Percentiles rank a stretch among this genome's conserved stretches.
phyloP scores from a whole-genome alignment of 2,113 vertebrate species.

The Thermophis baileyi region DNA sequence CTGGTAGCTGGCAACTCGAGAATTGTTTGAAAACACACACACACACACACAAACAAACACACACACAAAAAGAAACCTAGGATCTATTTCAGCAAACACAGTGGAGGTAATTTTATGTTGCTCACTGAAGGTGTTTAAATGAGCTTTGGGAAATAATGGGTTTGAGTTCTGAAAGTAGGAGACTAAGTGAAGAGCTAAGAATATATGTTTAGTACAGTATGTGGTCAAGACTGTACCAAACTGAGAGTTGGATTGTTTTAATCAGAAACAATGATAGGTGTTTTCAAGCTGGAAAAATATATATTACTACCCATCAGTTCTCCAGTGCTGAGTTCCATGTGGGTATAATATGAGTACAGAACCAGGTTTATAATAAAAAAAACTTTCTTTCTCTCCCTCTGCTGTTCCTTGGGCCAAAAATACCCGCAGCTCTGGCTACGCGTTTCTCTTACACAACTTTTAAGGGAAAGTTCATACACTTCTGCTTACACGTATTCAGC shows the following conservation, averaged over 20 bases:
- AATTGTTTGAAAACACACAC: slow-evolving; percentile 41
- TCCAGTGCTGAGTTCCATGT: slow-evolving; percentile 26
- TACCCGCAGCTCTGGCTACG: slow-evolving; percentile 22
- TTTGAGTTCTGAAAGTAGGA: slow-evolving; percentile 57
- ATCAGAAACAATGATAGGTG: slow-evolving; percentile 63
- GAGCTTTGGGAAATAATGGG: slow-evolving; percentile 69
- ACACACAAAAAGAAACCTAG: not conserved
- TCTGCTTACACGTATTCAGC: slow-evolving; percentile 26
- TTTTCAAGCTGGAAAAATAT: slow-evolving; percentile 41
- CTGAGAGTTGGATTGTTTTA: slow-evolving; percentile 61
- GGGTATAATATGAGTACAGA: slow-evolving; percentile 27
- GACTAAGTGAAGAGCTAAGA: slow-evolving; percentile 55
- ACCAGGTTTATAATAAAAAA: slow-evolving; percentile 35
- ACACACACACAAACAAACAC: slow-evolving; percentile 11
- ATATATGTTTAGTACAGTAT: slow-evolving; percentile 60
- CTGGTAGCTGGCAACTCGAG: slow-evolving; percentile 66
- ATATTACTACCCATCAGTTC: slow-evolving; percentile 53
- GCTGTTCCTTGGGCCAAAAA: slow-evolving; percentile 37
- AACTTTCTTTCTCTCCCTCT: slow-evolving; percentile 31
- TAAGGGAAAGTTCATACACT: slow-evolving; percentile 46
- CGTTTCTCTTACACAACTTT: slow-evolving; percentile 19
- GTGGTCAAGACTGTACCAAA: slow-evolving; percentile 61
- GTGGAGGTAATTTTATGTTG: slow-evolving; percentile 66
- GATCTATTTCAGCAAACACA: slow-evolving; percentile 56
- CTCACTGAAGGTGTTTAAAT: slow-evolving; percentile 65